These are phyloP conservation scores for Philopedon plagiatum DNA, from an alignment of 2,888 invertebrate species.

Conservation along the genomic window DNA sequence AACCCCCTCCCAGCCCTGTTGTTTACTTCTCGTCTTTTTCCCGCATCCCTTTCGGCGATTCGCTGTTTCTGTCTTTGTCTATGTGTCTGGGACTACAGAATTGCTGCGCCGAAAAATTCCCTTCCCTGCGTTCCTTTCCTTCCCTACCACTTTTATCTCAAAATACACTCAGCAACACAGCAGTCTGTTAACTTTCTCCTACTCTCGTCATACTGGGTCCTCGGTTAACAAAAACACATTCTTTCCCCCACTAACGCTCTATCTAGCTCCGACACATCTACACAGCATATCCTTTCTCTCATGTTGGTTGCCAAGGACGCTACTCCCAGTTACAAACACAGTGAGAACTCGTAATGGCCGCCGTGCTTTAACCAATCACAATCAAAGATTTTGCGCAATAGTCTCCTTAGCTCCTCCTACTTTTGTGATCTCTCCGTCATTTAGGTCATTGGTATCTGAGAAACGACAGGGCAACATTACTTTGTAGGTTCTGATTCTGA, in stretches of 20 bases:
- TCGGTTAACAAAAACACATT: constrained; percentile 5
- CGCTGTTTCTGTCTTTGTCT: constrained; percentile 3
- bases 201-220: too few relatives aligned
- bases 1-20: background rate
- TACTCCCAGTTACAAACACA: constrained; percentile 4
- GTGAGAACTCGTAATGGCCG: constrained; percentile 45
- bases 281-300: background rate
- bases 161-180: constrained; percentile 23
- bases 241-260: constrained; percentile 6
- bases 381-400: constrained; percentile 18
- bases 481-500: constrained; percentile 24
- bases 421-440: constrained; percentile 13
- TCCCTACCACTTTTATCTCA: constrained; percentile 21
- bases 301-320: constrained; percentile 34
- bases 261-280: constrained; percentile 18
- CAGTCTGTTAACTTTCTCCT: constrained; percentile 25
- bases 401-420: constrained; percentile 30
- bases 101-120: background rate
- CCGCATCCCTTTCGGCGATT: constrained; percentile 4
- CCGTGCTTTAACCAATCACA: constrained; percentile 34
- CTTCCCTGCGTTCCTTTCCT: constrained; percentile 11
- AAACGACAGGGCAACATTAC: constrained; percentile 39
- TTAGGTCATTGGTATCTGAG: constrained; percentile 48
- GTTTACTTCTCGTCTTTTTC: constrained; percentile 4
- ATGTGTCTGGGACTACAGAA: background rate